Evolutionary conservation across 1,140 invertebrate species (phyloP).

Genomic region (Formica selysi): DNA sequence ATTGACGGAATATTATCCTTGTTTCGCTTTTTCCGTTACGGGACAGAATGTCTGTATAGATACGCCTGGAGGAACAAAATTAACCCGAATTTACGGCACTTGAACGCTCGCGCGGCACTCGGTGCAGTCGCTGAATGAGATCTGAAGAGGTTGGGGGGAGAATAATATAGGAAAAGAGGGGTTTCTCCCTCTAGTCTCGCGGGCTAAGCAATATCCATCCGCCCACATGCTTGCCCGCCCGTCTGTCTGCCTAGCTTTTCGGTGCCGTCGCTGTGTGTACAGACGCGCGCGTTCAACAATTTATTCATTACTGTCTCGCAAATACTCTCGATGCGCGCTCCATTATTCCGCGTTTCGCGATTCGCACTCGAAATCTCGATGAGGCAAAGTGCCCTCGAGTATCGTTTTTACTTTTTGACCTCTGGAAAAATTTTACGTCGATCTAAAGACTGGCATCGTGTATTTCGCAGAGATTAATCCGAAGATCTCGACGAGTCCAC

Average conservation of each 20-base stretch:
- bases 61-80: not conserved
- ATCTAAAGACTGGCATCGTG: not conserved
- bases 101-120: constrained; percentile 75
- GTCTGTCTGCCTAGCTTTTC: constrained; percentile 77
- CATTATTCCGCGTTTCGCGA: constrained; percentile 86
- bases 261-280: constrained; percentile 84
- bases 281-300: constrained; percentile 84
- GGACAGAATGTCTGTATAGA: not conserved
- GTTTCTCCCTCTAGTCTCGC: constrained; percentile 79
- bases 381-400: not conserved
- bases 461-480: not conserved
- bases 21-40: not conserved
- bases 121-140: constrained; percentile 75
- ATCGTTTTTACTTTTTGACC: not conserved
- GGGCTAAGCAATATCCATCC: constrained; percentile 85
- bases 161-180: constrained; percentile 84
- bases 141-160: constrained; percentile 81
- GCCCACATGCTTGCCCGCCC: constrained; percentile 83
- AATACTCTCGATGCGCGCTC: constrained; percentile 75
- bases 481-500: not conserved
- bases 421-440: constrained; percentile 14
- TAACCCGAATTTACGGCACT: constrained; percentile 53
- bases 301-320: constrained; percentile 85
- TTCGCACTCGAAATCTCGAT: constrained; percentile 49
- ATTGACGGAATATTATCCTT: not conserved